Conservation (phyloP, 2,113 vertebrate species). For the Sebastes fasciatus region DNA sequence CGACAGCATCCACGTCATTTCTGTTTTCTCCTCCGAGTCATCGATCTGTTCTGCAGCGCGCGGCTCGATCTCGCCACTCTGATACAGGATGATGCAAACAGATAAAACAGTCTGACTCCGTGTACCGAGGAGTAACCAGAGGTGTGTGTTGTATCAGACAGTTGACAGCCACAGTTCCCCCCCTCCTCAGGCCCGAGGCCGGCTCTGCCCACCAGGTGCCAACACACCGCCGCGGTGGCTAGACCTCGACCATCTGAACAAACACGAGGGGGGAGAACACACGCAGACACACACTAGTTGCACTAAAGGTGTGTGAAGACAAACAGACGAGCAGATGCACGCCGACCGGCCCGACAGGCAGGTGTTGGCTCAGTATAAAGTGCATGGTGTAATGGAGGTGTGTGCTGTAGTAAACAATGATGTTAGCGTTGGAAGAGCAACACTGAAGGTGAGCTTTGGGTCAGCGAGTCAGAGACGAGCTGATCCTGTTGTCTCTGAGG, state of each 20-base stretch:
- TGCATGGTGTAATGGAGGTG: conserved; percentile 25
- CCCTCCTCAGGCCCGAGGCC: conserved; percentile 46
- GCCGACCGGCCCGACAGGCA: conserved; percentile 38
- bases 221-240: conserved; percentile 47
- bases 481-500: not conserved
- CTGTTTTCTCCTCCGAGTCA: conserved; percentile 46
- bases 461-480: conserved; percentile 19
- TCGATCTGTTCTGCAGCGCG: conserved; percentile 53
- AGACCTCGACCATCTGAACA: conserved; percentile 74
- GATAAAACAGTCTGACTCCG: conserved; percentile 32
- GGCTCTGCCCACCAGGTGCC: conserved; percentile 63
- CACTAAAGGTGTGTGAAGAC: conserved; percentile 53
- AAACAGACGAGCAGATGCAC: conserved; percentile 46
- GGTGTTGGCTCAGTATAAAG: conserved; percentile 45
- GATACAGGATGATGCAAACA: conserved; percentile 63
- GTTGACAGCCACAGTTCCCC: conserved; percentile 58
- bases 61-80: conserved; percentile 55
- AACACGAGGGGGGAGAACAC: conserved; percentile 47
- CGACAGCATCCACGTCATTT: conserved; percentile 42
- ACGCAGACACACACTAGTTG: conserved; percentile 35
- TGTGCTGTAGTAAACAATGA: conserved; percentile 36
- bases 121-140: too few species aligned
- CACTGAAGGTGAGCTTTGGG: not conserved
- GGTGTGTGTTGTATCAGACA: conserved; percentile 32
- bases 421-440: conserved; percentile 1